Evolutionary conservation across 2,888 invertebrate species (phyloP).

Genomic region (Maniola hyperantus): DNA sequence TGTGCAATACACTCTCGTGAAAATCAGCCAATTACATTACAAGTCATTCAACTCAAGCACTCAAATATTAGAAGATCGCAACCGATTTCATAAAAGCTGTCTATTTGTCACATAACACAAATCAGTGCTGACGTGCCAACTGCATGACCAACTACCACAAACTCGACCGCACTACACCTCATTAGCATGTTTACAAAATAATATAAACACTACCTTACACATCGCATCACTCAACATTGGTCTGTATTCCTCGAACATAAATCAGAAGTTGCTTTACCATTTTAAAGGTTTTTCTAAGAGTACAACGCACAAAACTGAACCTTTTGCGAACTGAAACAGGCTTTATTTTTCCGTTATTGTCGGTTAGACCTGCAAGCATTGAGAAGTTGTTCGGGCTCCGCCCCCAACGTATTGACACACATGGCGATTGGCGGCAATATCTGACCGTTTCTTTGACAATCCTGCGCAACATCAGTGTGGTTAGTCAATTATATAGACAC

Average conservation of each 20-base stretch:
- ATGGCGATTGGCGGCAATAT: constrained; percentile 69
- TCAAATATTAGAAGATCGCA: constrained; percentile 22
- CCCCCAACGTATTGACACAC: constrained; percentile 68
- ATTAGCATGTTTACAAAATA: constrained; percentile 76
- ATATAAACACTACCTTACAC: constrained; percentile 62
- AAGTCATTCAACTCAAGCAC: constrained; percentile 11
- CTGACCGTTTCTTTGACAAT: constrained; percentile 61
- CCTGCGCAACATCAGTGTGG: constrained; percentile 72
- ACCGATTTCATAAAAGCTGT: constrained; percentile 37
- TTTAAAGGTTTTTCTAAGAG: constrained; percentile 37
- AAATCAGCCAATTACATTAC: neutral
- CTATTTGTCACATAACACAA: constrained; percentile 66
- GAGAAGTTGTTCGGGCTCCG: constrained; percentile 58
- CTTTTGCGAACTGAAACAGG: constrained; percentile 43
- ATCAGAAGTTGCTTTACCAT: constrained; percentile 48
- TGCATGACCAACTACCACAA: constrained; percentile 77
- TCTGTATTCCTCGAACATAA: constrained; percentile 48
- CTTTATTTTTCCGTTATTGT: constrained; percentile 43
- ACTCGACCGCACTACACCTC: constrained; percentile 75
- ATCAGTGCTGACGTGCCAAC: constrained; percentile 75
- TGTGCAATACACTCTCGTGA: constrained; percentile 18
- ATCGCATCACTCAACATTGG: constrained; percentile 46
- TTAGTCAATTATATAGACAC: constrained; percentile 52
- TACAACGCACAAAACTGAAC: constrained; percentile 42
- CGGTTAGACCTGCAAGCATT: constrained; percentile 39